Conservation (phyloP, 2,797 vertebrate species). For the Steatocranus sp. region DNA sequence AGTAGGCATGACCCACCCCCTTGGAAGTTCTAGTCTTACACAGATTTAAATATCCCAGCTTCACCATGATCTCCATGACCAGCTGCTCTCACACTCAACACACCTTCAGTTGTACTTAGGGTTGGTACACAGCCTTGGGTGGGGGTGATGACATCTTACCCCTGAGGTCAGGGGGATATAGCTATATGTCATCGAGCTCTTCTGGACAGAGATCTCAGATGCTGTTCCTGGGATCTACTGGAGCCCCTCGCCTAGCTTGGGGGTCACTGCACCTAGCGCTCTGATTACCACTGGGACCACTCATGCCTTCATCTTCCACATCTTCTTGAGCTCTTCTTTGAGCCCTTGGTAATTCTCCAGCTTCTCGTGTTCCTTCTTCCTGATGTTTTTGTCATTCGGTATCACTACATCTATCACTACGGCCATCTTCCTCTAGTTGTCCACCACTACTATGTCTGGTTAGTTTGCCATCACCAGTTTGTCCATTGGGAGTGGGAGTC, state of each 20-base stretch:
- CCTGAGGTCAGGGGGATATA: background rate
- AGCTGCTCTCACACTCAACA: background rate
- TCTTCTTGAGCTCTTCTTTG: background rate
- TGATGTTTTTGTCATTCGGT: background rate
- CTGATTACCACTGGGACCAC: background rate
- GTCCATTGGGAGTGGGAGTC: background rate
- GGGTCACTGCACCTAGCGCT: background rate
- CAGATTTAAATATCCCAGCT: background rate
- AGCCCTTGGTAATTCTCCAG: background rate
- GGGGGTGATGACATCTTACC: background rate
- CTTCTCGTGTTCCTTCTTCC: background rate
- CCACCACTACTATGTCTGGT: background rate
- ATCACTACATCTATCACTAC: background rate
- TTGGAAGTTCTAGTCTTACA: background rate
- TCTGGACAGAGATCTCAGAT: background rate
- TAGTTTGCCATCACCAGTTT: background rate
- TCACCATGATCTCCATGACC: background rate
- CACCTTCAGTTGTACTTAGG: background rate
- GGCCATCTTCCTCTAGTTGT: background rate
- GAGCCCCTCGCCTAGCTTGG: background rate
- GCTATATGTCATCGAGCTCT: background rate
- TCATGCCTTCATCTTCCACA: background rate
- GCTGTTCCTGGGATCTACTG: background rate
- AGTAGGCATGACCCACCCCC: background rate
- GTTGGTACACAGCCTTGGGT: background rate